Conservation (phyloP, 2,797 vertebrate species). For the Notolabrus celidotus region DNA sequence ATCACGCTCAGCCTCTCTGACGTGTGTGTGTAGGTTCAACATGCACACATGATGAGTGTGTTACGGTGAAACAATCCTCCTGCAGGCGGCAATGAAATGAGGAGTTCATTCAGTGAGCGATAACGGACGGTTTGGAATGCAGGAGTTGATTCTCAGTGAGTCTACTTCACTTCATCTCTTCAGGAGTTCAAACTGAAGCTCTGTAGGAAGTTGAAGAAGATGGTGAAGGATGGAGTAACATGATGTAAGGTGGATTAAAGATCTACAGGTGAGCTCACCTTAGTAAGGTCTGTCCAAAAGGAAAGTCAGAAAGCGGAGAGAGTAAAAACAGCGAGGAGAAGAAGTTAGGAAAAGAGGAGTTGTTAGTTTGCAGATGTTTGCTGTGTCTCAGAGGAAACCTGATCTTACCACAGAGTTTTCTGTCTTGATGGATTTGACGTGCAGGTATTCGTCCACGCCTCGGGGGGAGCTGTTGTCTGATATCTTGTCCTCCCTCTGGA, state of each 20-base stretch:
- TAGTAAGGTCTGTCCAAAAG: conserved; percentile 94
- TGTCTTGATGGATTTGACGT: conserved; percentile 91
- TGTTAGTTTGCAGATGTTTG: no score
- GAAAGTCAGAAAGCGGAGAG: conserved; percentile 81
- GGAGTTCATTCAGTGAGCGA: no score
- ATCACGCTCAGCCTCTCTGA: conserved; percentile 56
- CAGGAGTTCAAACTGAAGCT: no score
- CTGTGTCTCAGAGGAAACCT: no score
- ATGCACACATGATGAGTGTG: neutral
- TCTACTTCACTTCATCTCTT: no score
- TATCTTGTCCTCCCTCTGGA: conserved; percentile 77
- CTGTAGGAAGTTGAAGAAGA: neutral
- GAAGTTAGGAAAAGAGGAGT: neutral
- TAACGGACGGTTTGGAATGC: no score
- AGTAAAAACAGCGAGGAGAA: conserved; percentile 70
- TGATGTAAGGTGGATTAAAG: neutral
- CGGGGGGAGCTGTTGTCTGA: conserved; percentile 83
- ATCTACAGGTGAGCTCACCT: conserved; percentile 89
- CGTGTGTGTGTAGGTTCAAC: neutral
- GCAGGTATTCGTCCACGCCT: conserved; percentile 88
- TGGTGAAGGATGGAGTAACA: neutral
- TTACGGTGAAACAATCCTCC: neutral
- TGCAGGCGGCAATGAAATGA: conserved; percentile 1
- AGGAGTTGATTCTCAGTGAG: no score
- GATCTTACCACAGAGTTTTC: conserved; percentile 93